Evolutionary conservation across 2,888 invertebrate species (phyloP).

Genomic region (Thereva nobilitata): DNA sequence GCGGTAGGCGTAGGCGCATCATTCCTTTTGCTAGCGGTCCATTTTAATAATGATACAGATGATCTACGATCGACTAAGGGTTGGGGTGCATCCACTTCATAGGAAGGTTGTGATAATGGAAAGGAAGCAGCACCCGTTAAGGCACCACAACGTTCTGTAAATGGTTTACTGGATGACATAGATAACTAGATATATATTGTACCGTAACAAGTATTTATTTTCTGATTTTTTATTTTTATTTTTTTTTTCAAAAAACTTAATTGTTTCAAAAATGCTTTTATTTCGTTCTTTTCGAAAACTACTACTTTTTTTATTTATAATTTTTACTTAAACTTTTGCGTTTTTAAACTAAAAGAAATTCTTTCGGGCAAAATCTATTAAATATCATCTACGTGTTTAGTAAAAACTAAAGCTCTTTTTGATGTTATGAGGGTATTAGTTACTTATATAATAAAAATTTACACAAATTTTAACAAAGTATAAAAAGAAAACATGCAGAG

Average conservation of each 20-base stretch:
- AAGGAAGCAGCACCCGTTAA: constrained; percentile 63
- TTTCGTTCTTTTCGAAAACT: too few species aligned
- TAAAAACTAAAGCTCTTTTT: too few species aligned
- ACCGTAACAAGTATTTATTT: constrained; percentile 38
- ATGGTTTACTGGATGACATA: constrained; percentile 40
- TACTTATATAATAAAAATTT: too few species aligned
- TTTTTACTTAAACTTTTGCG: too few species aligned
- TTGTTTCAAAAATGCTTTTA: too few species aligned
- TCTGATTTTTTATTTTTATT: constrained; percentile 40
- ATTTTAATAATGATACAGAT: constrained; percentile 65
- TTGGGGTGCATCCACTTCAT: constrained; percentile 72
- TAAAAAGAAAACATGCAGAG: too few species aligned
- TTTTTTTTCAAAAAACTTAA: constrained; percentile 12
- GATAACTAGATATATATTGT: constrained; percentile 31
- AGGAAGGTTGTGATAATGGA: constrained; percentile 61
- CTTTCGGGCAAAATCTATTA: too few species aligned
- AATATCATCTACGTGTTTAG: too few species aligned
- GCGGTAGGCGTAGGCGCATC: constrained; percentile 52
- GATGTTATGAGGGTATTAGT: too few species aligned
- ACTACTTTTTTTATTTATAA: too few species aligned
- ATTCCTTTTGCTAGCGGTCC: constrained; percentile 56
- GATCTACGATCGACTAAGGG: constrained; percentile 72
- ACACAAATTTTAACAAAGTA: too few species aligned
- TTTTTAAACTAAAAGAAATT: too few species aligned
- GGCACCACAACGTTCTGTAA: constrained; percentile 75